Evolutionary conservation across 1,140 invertebrate species (phyloP), one percentile per base, ranked within the genome.

Genomic region (Sinonovacula constricta): DNA sequence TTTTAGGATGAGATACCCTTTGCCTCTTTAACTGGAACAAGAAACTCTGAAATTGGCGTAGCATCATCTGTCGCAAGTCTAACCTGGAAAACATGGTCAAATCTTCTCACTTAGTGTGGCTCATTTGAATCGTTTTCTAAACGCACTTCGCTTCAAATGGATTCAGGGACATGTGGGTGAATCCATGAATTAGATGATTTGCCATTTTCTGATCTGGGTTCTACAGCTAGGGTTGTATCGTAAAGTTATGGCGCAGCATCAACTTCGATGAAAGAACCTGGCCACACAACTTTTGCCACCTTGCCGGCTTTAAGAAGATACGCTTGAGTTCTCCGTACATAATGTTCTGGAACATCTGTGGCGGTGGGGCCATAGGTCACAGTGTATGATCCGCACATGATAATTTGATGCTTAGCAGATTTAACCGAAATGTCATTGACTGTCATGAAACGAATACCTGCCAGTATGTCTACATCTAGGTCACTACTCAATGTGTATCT

Each of bases 361-460:
- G 30, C 24, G 31, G 5, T 49, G 54, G 18, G 22, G 10, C 14
- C 12, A 36, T 39, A 53, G 18, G 71, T 34, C 33, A 63, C 59
- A 45, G 51, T 45, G 18, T 45, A 7, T 18, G 7, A 18, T 7
- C 18, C 39, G 18, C 18, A 18, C 7, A 45, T 45, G 39, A 7
- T 45, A 18, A 45, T 45, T 62, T 71, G 22, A 24, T 62, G 34
- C 22, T 45, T 60, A 26, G 57, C 56, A 30, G 57, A 18, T 5
- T 30, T 30, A n/a, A 69, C 53, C 4, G 22, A 22, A 4, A 59
- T 59, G 56, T 39, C 31, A 45, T 70, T 70, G n/a, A 3, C n/a
- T 12, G 53, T 30, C 54, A 57, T 70, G 18, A 70, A 70, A 26
- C 30, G 39, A 10, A 45, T 45, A 45, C 39, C 39, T 7, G 39